Percentiles rank a stretch among this genome's conserved stretches.
These are phyloP conservation scores for Ostrea denselamellosa DNA, from an alignment of 1,140 invertebrate genomes.

Conservation along the genomic window DNA sequence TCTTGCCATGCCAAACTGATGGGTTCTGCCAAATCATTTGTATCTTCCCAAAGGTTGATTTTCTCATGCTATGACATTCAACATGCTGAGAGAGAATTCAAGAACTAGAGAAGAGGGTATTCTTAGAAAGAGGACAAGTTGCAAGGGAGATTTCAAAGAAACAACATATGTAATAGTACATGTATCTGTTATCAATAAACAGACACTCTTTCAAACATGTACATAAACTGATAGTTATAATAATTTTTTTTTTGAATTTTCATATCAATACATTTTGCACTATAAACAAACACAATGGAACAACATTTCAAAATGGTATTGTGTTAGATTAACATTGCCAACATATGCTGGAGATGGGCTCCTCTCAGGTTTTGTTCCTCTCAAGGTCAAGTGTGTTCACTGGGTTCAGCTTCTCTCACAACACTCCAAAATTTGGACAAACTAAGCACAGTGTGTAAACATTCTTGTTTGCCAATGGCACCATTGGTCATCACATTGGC, in stretches of 20 bases:
- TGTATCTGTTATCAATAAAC: too few relatives aligned
- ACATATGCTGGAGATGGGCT: neutral
- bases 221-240: too few relatives aligned
- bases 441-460: constrained; percentile 12
- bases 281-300: too few relatives aligned
- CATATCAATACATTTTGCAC: too few relatives aligned
- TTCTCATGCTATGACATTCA: constrained; percentile 1
- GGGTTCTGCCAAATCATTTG: constrained; percentile 3
- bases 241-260: too few relatives aligned
- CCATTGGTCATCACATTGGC: constrained; percentile 15
- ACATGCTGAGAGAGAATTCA: neutral
- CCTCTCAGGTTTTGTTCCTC: neutral
- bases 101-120: too few relatives aligned
- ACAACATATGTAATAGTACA: too few relatives aligned
- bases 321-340: neutral
- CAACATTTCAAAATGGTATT: too few relatives aligned
- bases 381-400: constrained; percentile 14
- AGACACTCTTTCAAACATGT: too few relatives aligned
- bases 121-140: too few relatives aligned
- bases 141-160: too few relatives aligned
- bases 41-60: constrained; percentile 10
- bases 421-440: constrained; percentile 19
- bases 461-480: constrained; percentile 24
- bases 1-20: neutral
- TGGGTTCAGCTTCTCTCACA: constrained; percentile 6